Conservation (phyloP, 2,888 invertebrate species). For the Corbicula japonica region DNA sequence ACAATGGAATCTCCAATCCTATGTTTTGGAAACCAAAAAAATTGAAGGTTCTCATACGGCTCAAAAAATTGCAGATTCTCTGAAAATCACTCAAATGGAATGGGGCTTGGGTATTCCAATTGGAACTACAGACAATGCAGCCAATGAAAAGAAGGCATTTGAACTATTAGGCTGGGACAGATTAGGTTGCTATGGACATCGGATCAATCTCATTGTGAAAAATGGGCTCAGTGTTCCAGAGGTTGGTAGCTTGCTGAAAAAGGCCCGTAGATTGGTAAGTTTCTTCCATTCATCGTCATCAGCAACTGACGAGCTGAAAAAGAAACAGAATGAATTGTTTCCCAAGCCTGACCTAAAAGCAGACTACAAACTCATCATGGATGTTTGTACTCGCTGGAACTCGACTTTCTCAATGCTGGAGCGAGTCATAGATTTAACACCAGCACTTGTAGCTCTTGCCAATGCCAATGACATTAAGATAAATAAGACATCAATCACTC, state of each 20-base stretch:
- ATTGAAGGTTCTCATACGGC: constrained; percentile 37
- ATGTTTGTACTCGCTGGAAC: constrained; percentile 35
- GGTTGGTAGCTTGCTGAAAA: constrained; percentile 12
- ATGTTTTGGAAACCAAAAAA: constrained; percentile 27
- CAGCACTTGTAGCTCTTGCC: constrained; percentile 22
- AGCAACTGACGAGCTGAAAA: constrained; percentile 1
- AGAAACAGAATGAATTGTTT: constrained; percentile 19
- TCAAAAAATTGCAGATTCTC: constrained; percentile 27
- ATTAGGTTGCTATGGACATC: constrained; percentile 53
- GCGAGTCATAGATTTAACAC: constrained; percentile 10
- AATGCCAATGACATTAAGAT: constrained; percentile 8
- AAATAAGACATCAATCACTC: not conserved
- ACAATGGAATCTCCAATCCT: constrained; percentile 34
- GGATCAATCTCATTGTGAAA: constrained; percentile 49
- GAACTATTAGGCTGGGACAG: constrained; percentile 39
- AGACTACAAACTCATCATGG: constrained; percentile 23
- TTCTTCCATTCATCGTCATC: constrained; percentile 22
- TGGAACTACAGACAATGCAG: constrained; percentile 54
- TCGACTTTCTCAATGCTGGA: constrained; percentile 23
- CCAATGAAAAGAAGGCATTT: constrained; percentile 55
- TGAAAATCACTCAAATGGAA: constrained; percentile 5
- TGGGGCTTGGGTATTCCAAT: constrained; percentile 19
- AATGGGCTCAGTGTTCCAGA: not conserved
- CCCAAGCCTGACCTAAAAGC: not conserved
- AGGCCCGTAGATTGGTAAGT: constrained; percentile 18